These are phyloP conservation scores for Eupithecia centaureata DNA, from an alignment of 2,888 invertebrate genomes.

Conservation along the genomic window DNA sequence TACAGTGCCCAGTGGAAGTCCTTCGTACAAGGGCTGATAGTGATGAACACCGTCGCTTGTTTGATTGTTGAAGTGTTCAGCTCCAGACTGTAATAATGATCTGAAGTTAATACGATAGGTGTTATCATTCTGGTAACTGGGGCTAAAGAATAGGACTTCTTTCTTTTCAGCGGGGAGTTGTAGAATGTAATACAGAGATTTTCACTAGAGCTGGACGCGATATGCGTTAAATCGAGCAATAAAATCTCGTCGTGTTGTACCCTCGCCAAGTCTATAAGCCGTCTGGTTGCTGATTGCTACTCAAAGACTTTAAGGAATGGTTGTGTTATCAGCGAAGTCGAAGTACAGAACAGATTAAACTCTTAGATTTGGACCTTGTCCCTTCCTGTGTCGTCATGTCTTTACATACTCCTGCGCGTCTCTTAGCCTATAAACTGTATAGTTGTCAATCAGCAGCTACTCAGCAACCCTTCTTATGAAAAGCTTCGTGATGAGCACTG, in stretches of 20 bases:
- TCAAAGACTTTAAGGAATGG: too few species aligned
- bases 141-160: not conserved
- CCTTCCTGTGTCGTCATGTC: conserved; percentile 9
- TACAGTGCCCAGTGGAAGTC: conserved; percentile 73
- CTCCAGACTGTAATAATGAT: conserved; percentile 67
- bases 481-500: conserved; percentile 68
- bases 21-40: conserved; percentile 71
- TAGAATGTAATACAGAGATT: too few species aligned
- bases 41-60: conserved; percentile 65
- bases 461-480: conserved; percentile 59
- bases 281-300: too few species aligned
- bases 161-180: too few species aligned
- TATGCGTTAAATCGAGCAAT: too few species aligned
- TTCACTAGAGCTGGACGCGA: too few species aligned
- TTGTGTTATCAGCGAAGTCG: too few species aligned
- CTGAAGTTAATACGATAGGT: not conserved
- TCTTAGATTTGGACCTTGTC: too few species aligned
- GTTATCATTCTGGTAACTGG: not conserved
- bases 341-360: too few species aligned
- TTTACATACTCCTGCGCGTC: conserved; percentile 70
- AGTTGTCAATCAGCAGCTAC: conserved; percentile 76
- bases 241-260: too few species aligned
- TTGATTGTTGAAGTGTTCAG: conserved; percentile 69
- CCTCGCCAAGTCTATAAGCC: too few species aligned
- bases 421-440: conserved; percentile 67